These are phyloP conservation scores for Glandiceps talaboti DNA, from an alignment of 53 echinoderm and acorn worm species.

Conservation along the genomic window DNA sequence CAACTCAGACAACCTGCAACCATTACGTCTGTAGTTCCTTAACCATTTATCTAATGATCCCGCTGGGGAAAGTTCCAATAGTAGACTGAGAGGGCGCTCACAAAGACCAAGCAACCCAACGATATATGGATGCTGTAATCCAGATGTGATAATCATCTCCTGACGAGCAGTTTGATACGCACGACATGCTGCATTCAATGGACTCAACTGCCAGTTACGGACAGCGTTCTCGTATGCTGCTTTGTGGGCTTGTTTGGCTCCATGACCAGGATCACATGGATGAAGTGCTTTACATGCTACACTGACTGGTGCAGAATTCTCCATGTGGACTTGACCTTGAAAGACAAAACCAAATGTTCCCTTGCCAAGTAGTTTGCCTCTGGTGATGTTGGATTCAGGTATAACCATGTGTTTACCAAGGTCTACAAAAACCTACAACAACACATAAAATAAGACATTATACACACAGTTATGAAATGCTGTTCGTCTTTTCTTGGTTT, in stretches of 20 bases:
- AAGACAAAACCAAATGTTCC: slow-evolving; percentile 97
- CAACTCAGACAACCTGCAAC: slow-evolving; percentile 54
- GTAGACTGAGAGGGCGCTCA: slow-evolving; percentile 77
- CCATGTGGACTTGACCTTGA: slow-evolving; percentile 41
- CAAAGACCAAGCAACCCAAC: slow-evolving; percentile 82
- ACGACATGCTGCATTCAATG: slow-evolving; percentile 67
- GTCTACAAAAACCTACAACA: slow-evolving; percentile 96
- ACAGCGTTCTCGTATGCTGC: slow-evolving; percentile 77
- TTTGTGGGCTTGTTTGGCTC: slow-evolving; percentile 59
- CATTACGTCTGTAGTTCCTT: slow-evolving; percentile 79
- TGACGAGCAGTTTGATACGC: slow-evolving; percentile 85
- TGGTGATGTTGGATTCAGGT: slow-evolving; percentile 43
- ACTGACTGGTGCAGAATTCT: slow-evolving; percentile 8
- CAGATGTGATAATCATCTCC: slow-evolving; percentile 73
- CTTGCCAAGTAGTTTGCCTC: slow-evolving; percentile 68
- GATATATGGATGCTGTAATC: slow-evolving; percentile 70
- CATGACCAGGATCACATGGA: slow-evolving; percentile 83
- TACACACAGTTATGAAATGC: too few relatives aligned
- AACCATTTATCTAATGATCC: slow-evolving; percentile 68
- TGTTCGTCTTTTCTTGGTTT: too few relatives aligned
- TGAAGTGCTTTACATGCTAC: slow-evolving; percentile 89
- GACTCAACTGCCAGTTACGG: slow-evolving; percentile 77
- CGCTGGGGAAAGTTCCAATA: slow-evolving; percentile 79
- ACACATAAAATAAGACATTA: too few relatives aligned
- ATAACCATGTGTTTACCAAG: slow-evolving; percentile 47